These are phyloP conservation scores for Eurytoma adleriae DNA, from an alignment of 2,888 invertebrate species.

Conservation along the genomic window DNA sequence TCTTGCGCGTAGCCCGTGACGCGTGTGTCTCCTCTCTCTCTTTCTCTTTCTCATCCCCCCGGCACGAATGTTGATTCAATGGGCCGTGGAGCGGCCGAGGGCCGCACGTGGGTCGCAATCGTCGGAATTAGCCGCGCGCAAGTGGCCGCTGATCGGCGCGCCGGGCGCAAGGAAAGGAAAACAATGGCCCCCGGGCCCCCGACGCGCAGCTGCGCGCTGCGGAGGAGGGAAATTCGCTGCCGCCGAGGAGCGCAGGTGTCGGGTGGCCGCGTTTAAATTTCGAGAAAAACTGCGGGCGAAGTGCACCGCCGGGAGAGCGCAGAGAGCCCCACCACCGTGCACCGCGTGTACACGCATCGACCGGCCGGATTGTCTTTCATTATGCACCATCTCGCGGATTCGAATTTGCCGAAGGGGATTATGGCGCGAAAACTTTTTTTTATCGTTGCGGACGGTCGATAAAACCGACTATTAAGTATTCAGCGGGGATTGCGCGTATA, in stretches of 20 bases:
- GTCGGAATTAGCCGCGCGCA: conserved; percentile 21
- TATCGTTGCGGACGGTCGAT: too few species aligned
- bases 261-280: neutral
- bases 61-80: conserved; percentile 17
- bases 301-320: too few species aligned
- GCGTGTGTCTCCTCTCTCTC: neutral
- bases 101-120: conserved; percentile 24
- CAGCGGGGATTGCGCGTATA: too few species aligned
- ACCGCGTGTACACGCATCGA: too few species aligned
- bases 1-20: neutral
- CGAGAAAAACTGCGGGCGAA: too few species aligned
- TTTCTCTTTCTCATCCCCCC: too few species aligned
- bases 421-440: too few species aligned
- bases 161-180: neutral
- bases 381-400: too few species aligned
- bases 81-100: neutral
- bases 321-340: too few species aligned
- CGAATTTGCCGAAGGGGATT: too few species aligned
- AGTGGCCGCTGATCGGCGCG: neutral
- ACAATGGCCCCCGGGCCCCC: neutral
- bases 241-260: neutral
- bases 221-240: neutral
- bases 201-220: conserved; percentile 21
- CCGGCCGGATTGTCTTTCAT: too few species aligned
- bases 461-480: too few species aligned